A percentile compares a stretch with the other conserved stretches of the same genome.
phyloP scores from a whole-genome alignment of 2,797 vertebrate genomes.

The Lithobates sylvaticus region DNA sequence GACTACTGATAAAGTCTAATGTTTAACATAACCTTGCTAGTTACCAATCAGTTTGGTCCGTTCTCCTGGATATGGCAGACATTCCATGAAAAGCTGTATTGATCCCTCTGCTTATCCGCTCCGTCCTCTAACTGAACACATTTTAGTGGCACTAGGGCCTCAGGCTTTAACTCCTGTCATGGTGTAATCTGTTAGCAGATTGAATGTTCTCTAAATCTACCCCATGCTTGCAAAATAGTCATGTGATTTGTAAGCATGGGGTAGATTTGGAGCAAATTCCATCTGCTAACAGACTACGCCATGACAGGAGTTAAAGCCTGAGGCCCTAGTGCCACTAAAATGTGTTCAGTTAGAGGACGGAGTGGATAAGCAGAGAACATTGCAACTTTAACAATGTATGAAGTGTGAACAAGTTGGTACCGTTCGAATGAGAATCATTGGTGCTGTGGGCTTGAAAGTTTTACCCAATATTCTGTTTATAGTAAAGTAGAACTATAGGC shows the following conservation, averaged over 20 bases:
- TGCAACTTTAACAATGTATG: neutral
- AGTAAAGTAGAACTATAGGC: no score
- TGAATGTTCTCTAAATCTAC: neutral
- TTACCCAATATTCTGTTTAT: neutral
- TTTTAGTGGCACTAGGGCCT: neutral
- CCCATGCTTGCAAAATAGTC: neutral
- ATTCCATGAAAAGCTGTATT: constrained; percentile 39
- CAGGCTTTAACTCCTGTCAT: neutral
- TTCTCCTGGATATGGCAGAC: constrained; percentile 21
- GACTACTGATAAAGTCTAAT: constrained; percentile 50
- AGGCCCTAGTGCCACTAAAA: neutral
- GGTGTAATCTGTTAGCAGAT: neutral
- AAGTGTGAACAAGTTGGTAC: neutral
- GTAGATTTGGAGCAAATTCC: no score
- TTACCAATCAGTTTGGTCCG: constrained; percentile 31
- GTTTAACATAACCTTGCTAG: constrained; percentile 50
- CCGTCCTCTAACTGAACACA: neutral
- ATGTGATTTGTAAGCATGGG: neutral
- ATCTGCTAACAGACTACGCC: neutral
- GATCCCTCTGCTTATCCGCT: constrained; percentile 11
- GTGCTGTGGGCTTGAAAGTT: neutral
- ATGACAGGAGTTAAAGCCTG: neutral
- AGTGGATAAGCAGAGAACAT: neutral
- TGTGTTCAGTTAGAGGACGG: neutral
- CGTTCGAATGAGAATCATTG: neutral